These are phyloP conservation scores for Sycobia sp. DNA, from an alignment of 1,140 invertebrate species.

Conservation along the genomic window DNA sequence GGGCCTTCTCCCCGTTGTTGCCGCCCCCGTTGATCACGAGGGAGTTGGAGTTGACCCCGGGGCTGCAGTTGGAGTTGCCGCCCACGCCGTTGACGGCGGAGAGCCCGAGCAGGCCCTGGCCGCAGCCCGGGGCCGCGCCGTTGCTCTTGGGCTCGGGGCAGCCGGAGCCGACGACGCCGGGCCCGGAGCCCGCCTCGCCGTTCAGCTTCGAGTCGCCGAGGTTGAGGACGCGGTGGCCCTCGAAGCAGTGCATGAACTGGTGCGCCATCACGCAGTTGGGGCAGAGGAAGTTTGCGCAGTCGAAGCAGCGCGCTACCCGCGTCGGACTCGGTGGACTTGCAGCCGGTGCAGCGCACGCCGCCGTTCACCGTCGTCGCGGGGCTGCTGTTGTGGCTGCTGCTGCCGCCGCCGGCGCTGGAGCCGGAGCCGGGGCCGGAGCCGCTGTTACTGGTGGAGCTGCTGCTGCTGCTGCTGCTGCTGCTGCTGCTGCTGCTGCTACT, in stretches of 20 bases:
- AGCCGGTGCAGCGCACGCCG: constrained; percentile 80
- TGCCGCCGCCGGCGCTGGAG: neutral
- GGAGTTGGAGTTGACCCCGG: too few species aligned
- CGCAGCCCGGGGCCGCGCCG: constrained; percentile 11
- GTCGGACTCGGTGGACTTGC: constrained; percentile 84
- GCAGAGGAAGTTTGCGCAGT: constrained; percentile 94
- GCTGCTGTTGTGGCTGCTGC: neutral
- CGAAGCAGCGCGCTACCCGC: constrained; percentile 90
- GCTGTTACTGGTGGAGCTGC: constrained; percentile 77
- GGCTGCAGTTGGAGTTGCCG: too few species aligned
- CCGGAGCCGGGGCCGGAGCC: constrained; percentile 76
- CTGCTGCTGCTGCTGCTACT: constrained; percentile 6
- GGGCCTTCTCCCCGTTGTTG: constrained; percentile 69
- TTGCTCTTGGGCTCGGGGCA: constrained; percentile 19
- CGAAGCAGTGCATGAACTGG: constrained; percentile 98
- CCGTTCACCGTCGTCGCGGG: constrained; percentile 3
- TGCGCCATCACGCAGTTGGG: constrained; percentile 97
- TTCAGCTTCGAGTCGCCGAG: constrained; percentile 68
- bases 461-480: constrained; percentile 79
- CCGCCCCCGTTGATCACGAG: constrained; percentile 6
- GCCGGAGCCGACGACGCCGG: neutral
- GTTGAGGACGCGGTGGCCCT: constrained; percentile 88
- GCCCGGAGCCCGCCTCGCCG: too few species aligned
- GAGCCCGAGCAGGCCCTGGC: neutral
- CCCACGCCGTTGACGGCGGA: too few species aligned